Evolutionary conservation across 2,113 vertebrate genomes (phyloP).

Genomic region (Sterrhoptilus dennistouni): DNA sequence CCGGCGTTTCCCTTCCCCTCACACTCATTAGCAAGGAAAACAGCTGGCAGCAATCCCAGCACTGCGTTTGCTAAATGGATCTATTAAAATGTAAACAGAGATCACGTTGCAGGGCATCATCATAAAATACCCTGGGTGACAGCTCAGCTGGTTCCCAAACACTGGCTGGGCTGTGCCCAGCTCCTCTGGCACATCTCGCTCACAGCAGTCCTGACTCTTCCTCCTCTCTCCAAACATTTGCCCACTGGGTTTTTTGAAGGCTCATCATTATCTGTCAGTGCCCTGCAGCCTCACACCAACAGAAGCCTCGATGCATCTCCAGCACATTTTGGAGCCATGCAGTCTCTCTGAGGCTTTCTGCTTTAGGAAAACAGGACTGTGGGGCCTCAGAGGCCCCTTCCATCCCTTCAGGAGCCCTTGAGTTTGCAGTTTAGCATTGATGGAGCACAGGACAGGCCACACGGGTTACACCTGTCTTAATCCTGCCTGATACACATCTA

Average conservation of each 20-base stretch:
- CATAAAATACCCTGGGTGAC: not conserved
- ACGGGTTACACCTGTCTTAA: not conserved
- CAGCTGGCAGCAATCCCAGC: constrained; percentile 1
- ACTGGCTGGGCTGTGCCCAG: accelerated
- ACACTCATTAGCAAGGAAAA: not conserved
- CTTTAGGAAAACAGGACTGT: not conserved
- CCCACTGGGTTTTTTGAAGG: not conserved
- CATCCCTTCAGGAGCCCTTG: not conserved
- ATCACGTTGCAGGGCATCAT: not conserved
- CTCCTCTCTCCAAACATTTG: not conserved
- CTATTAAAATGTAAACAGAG: constrained; percentile 18
- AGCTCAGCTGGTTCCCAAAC: not conserved
- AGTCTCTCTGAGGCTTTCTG: not conserved
- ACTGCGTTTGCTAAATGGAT: not conserved
- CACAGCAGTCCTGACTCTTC: not conserved
- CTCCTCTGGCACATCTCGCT: not conserved
- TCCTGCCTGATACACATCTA: not conserved
- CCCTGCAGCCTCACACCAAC: not conserved
- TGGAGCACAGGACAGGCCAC: not conserved
- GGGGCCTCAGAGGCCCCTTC: too few species aligned
- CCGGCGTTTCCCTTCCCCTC: not conserved
- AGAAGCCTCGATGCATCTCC: not conserved
- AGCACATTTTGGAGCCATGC: accelerated
- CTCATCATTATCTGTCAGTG: accelerated
- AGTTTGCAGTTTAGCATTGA: not conserved